Percentiles rank a stretch among this genome's conserved stretches.
These are phyloP conservation scores for Chrysolina oricalcia DNA, from an alignment of 2,888 invertebrate genomes.

Conservation along the genomic window DNA sequence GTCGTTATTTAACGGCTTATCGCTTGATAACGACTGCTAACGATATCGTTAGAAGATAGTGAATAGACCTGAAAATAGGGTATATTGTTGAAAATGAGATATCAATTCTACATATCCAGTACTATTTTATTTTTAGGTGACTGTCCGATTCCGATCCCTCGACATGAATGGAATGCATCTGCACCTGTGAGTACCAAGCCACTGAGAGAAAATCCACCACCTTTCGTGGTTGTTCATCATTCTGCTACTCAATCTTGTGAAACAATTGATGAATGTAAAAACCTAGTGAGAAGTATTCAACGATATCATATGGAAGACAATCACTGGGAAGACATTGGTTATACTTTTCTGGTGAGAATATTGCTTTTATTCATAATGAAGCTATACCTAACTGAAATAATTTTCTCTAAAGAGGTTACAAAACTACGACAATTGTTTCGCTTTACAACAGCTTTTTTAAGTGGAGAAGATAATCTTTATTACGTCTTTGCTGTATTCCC, in stretches of 20 bases:
- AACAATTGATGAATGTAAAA: conserved; percentile 66
- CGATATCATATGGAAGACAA: conserved; percentile 62
- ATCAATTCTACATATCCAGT: background rate
- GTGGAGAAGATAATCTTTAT: too few relatives aligned
- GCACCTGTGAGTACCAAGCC: conserved; percentile 57
- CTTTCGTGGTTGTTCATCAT: conserved; percentile 71
- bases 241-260: conserved; percentile 67
- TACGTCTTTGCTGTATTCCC: too few relatives aligned
- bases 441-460: too few relatives aligned
- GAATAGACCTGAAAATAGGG: too few relatives aligned
- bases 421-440: too few relatives aligned
- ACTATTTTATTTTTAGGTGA: conserved; percentile 31
- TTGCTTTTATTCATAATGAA: too few relatives aligned
- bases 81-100: too few relatives aligned
- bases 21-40: too few relatives aligned
- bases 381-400: too few relatives aligned
- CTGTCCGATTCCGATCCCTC: conserved; percentile 64
- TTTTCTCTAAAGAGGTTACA: too few relatives aligned
- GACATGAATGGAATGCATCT: conserved; percentile 70
- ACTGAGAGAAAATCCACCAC: conserved; percentile 64
- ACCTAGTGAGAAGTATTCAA: conserved; percentile 69
- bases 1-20: too few relatives aligned
- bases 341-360: conserved; percentile 67
- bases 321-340: conserved; percentile 66
- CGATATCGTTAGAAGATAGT: too few relatives aligned